phyloP scores from a whole-genome alignment of 2,888 invertebrate species.

The Dusona sp. region DNA sequence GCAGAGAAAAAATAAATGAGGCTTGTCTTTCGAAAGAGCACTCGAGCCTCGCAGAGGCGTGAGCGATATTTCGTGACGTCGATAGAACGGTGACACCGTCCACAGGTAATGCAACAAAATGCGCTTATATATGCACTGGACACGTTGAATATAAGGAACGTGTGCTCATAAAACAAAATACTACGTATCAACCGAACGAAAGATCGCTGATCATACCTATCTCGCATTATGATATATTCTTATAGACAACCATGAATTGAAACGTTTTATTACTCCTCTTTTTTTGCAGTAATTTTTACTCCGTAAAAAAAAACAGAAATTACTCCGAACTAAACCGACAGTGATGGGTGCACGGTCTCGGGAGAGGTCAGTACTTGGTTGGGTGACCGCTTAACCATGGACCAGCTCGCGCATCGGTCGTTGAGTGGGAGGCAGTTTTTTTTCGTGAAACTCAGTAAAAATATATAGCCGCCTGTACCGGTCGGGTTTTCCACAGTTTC shows the following conservation, averaged over 20 bases:
- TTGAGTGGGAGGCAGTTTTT: too few relatives aligned
- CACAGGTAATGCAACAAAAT: constrained; percentile 24
- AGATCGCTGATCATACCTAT: constrained; percentile 35
- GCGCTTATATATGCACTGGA: constrained; percentile 15
- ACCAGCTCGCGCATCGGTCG: too few relatives aligned
- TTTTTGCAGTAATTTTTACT: neutral
- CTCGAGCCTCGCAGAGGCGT: constrained; percentile 64
- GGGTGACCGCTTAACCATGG: too few relatives aligned
- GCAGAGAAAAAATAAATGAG: constrained; percentile 56
- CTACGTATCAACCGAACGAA: constrained; percentile 9
- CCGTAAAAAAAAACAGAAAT: neutral
- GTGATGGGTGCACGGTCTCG: too few relatives aligned
- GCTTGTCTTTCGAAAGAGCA: constrained; percentile 67
- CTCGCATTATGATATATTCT: constrained; percentile 34
- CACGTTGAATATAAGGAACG: constrained; percentile 14
- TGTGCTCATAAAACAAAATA: constrained; percentile 19
- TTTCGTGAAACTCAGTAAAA: too few relatives aligned
- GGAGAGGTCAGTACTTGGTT: too few relatives aligned
- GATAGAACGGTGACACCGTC: constrained; percentile 66
- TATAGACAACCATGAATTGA: neutral
- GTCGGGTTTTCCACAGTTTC: too few relatives aligned
- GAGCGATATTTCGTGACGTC: constrained; percentile 70
- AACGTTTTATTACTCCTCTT: neutral
- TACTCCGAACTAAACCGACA: neutral
- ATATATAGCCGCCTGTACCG: too few relatives aligned